A percentile compares a stretch with the other conserved stretches of the same genome.
phyloP scores from a whole-genome alignment of 30 jellyfish, hydroid and myxozoan genomes.

The Rhopilema esculentum region DNA sequence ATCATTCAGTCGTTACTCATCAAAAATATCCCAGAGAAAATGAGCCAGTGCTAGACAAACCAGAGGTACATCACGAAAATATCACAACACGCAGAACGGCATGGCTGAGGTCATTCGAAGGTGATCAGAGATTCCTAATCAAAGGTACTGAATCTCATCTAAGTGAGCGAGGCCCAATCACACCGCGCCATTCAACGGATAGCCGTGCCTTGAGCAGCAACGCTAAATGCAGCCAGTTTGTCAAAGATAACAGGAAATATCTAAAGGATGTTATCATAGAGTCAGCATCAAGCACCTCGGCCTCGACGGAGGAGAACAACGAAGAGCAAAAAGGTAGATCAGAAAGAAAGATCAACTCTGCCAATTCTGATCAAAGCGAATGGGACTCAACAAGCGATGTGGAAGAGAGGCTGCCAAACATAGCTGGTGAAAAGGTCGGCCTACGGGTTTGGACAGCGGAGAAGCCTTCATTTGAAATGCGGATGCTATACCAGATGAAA shows the following conservation, averaged over 20 bases:
- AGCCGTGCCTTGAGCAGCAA: background rate
- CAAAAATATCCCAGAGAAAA: no score
- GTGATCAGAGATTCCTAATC: background rate
- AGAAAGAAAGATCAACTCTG: background rate
- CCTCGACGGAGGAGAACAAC: background rate
- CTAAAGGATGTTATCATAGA: background rate
- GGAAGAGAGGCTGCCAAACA: conserved; percentile 15
- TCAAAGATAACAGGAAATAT: background rate
- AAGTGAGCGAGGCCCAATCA: conserved; percentile 4
- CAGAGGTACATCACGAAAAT: background rate
- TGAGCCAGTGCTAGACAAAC: no score
- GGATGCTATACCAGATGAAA: conserved; percentile 49
- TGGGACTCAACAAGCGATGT: conserved; percentile 2
- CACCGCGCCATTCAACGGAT: background rate
- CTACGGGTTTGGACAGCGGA: conserved; percentile 11
- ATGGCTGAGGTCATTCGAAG: background rate
- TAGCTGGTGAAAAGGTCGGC: conserved; percentile 8
- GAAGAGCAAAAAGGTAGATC: background rate
- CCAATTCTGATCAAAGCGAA: conserved; percentile 6
- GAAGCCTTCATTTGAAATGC: conserved; percentile 4
- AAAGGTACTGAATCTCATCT: background rate
- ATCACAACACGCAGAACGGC: background rate
- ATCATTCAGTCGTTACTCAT: background rate
- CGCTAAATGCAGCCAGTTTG: conserved; percentile 7
- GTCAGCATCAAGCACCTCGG: background rate